These are phyloP conservation scores for Scrobipalpa atriplicella DNA, from an alignment of 2,888 invertebrate species.

Conservation along the genomic window DNA sequence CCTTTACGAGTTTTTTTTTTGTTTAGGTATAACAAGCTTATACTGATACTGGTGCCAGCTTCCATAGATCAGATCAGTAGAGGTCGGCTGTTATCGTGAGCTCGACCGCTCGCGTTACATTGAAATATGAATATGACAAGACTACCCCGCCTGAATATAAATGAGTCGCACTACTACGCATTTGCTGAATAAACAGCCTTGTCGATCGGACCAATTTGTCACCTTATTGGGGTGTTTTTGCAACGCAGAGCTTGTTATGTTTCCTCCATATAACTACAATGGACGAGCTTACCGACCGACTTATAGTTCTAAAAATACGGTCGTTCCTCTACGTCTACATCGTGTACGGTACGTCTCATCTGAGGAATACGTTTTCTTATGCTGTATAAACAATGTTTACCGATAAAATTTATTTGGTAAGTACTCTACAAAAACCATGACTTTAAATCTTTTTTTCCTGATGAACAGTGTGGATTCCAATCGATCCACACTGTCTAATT, in stretches of 20 bases:
- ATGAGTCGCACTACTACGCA: conserved; percentile 44
- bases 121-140: conserved; percentile 53
- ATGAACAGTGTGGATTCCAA: no score
- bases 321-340: background rate
- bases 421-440: no score
- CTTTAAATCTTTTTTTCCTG: no score
- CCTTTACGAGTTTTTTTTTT: background rate
- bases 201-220: conserved; percentile 30
- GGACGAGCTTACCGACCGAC: background rate
- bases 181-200: conserved; percentile 32
- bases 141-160: conserved; percentile 49
- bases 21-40: background rate
- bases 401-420: no score
- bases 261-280: background rate
- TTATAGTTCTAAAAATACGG: background rate
- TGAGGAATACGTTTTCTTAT: no score
- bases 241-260: background rate
- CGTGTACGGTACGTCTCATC: no score
- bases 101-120: conserved; percentile 41
- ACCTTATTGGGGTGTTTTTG: conserved; percentile 16
- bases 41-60: background rate
- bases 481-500: no score
- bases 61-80: conserved; percentile 30
- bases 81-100: conserved; percentile 40
- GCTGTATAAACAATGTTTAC: no score